A percentile compares a stretch with the other conserved stretches of the same genome.
Evolutionary conservation across 2,113 vertebrate species (phyloP).

Genomic region (Crotalus tigris): DNA sequence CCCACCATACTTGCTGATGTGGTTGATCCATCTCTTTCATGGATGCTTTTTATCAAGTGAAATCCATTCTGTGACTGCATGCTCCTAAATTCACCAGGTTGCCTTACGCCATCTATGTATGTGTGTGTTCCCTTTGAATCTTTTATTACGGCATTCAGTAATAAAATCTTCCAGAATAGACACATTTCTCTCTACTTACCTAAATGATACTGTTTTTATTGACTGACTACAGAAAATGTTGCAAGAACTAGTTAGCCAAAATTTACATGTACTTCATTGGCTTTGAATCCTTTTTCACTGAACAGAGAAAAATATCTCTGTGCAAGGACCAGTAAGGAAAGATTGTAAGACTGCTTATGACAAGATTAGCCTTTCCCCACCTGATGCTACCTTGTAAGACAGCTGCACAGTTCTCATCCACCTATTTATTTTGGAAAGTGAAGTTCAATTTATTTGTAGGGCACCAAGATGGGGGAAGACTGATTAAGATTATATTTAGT

Average conservation of each 20-base stretch:
- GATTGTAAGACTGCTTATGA: background rate
- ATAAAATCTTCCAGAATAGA: background rate
- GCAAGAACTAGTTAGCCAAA: background rate
- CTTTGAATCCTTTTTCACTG: background rate
- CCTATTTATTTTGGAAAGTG: background rate
- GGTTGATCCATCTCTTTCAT: background rate
- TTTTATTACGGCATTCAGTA: background rate
- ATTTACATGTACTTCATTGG: background rate
- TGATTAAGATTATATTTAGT: background rate
- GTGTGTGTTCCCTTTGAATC: background rate
- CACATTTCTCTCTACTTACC: too few relatives aligned
- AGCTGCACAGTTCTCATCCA: background rate
- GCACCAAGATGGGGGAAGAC: background rate
- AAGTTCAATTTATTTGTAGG: background rate
- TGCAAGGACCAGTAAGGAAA: background rate
- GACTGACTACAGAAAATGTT: background rate
- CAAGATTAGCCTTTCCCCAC: background rate
- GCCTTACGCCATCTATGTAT: background rate
- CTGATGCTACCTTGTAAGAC: background rate
- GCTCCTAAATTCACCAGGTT: background rate
- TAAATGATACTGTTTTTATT: background rate
- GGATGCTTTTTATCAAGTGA: background rate
- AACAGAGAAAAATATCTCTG: background rate
- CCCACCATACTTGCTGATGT: background rate
- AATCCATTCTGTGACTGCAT: background rate